Evolutionary conservation across 2,797 vertebrate species (phyloP).

Genomic region (Pangasius mekongensis): DNA sequence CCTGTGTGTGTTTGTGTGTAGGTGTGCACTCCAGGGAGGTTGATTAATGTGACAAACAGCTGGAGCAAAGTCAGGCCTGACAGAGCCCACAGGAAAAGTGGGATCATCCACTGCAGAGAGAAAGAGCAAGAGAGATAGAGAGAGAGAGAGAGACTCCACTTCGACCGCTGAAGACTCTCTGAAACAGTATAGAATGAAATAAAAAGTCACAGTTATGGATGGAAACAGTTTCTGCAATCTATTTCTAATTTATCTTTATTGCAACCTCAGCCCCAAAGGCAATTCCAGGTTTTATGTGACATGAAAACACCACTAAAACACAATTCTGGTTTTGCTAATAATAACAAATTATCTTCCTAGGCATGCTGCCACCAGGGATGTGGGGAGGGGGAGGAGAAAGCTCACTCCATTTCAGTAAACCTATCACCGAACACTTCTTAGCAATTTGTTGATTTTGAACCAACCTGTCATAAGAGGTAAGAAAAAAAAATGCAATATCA

Average conservation of each 20-base stretch:
- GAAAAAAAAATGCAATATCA: constrained; percentile 25
- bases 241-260: constrained; percentile 71
- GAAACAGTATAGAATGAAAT: constrained; percentile 54
- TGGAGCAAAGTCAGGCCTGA: constrained; percentile 42
- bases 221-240: constrained; percentile 65
- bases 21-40: constrained; percentile 12
- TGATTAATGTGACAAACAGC: constrained; percentile 52
- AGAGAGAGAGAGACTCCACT: constrained; percentile 25
- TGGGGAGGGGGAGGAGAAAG: background rate
- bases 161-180: constrained; percentile 32
- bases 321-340: constrained; percentile 66
- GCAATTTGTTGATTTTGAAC: constrained; percentile 47
- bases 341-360: constrained; percentile 64
- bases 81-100: constrained; percentile 45
- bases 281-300: constrained; percentile 61
- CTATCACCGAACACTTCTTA: constrained; percentile 37
- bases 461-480: constrained; percentile 24
- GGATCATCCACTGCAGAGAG: constrained; percentile 33
- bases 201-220: constrained; percentile 63
- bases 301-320: constrained; percentile 61
- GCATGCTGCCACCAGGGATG: constrained; percentile 53
- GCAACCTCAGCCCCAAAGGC: constrained; percentile 63
- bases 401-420: constrained; percentile 43
- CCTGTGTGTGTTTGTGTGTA: constrained; percentile 24
- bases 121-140: background rate